Base-by-base conservation (phyloP, 2,888 invertebrate species). In the Allygus modestus region DNA sequence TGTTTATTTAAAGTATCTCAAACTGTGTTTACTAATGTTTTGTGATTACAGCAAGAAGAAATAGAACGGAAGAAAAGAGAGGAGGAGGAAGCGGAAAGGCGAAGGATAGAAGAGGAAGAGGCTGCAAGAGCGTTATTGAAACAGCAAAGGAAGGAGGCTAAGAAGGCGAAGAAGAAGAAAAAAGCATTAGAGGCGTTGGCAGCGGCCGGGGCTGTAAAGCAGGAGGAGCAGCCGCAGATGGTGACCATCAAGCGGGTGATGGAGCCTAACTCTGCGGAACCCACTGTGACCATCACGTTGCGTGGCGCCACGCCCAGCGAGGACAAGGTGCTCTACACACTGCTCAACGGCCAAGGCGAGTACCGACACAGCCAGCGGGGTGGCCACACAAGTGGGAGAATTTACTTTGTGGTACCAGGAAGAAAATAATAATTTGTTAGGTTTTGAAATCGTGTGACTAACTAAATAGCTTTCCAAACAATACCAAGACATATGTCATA, bases 281-380 rank as follows among this genome's bases (percentile, higher is more conserved):
- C 95, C 12, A 95, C 94, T 31, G 96, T 96, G 0, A 96, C 95
- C 0, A 95, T 96, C 77, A 95, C 95, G 0, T 91, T 95, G 41
- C 94, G 95, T 88, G 95, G 95, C 5, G 93, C 94, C 84, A 94
- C 94, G 0, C 94, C 94, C 0, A 94, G 94, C 85, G 94, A 95
- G 89, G 95, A 95, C 88, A 94, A 94, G 89, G 92, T 96, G 43
- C 91, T 96, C 0, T 96, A 95, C 88, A 95, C 95, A 0, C 91
- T 96, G 20, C 89, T 90, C 83, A 91, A 91, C 87, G 91, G 91
- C 7, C 91, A 91, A 89, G 90, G 90, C 90, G 87, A 87, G 87
- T n/a, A 54, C n/a, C 37, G 41, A 5, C 41, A 11, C 11, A 41
- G 41, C 41, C 11, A 11, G 41, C 11, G 41, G n/a, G n/a, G n/a